Evolutionary conservation across 1,140 invertebrate genomes (phyloP), one percentile per base, ranked within the genome.

Genomic region (Neelides sp.): DNA sequence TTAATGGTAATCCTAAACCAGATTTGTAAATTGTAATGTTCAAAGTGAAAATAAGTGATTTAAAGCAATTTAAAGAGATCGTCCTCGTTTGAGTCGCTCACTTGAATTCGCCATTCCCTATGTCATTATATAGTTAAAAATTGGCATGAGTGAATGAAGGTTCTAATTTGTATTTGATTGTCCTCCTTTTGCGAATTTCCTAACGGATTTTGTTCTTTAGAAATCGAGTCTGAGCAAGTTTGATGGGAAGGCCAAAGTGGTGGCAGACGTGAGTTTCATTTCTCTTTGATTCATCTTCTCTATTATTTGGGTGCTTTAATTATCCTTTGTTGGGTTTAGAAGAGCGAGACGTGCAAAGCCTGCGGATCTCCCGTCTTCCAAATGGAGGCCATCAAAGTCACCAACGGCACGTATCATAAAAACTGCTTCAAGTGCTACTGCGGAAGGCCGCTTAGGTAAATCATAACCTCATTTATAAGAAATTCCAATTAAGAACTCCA

Each of bases 371-470:
- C 81, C 47, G 89, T 92, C 8, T 94, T 91, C 69, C 86, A 87
- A 69, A 92, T 93, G 87, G 89, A 94, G 68, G 79, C 87, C 63
- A 78, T 90, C 50, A 90, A 89, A 68, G 85, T 85, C 1, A 88
- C 89, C 66, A 80, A 79, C 61, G 69, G 77, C 23, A 74, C 84
- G 41, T 94, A 85, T 79, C 90, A 94, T 66, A 91, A 88, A 67
- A 82, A 84, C 64, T 94, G 89, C 69, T 90, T 93, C 73, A 73
- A 85, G 58, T 94, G 89, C 64, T 75, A 90, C 65, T 94, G 90
- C 66, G 80, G 79, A 62, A 92, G 89, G 68, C 82, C 83, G 62
- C 73, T 93, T 47, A 90, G 78, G 84, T 88, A 65, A 76, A 76
- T 72, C 36, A 35, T n/a, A 5, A 13, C 59, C 24, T 15, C 27